Base-by-base conservation (phyloP, 2,113 vertebrate genomes). In the Cyanoderma ruficeps region DNA sequence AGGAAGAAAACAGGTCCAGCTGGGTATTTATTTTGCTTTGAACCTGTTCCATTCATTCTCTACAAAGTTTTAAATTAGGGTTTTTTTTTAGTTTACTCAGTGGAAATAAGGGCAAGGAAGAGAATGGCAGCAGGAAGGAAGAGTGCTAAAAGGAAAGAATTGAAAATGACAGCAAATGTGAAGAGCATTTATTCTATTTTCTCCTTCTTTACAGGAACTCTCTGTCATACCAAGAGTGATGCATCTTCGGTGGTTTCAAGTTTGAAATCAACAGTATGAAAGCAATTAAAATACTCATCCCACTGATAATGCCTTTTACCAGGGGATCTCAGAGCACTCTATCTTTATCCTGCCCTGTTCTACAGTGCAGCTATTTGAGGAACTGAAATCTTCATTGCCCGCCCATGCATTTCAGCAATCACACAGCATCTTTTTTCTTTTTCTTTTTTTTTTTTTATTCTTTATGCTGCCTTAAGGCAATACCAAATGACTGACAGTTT, bases 211-310 rank as follows among this genome's bases (percentile, higher is more conserved):
- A 52, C 27, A 55, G 61, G 69, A 89, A 68, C 27, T 67, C 82
- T 90, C 35, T 93, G 55, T 49, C 57, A 23, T 55, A 71, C 53
- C 41, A 70, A 37, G 42, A 70, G 6, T 65, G 70, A 93, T 42
- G 68, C 6, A 37, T 27, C 47, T 88, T 90, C 6, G 2, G 39
- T 2, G 13, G 27, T 67, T 93, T 94, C 80, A 94, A 46, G 49
- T 83, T 89, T 83, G 83, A 93, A 96, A 90, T 87, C 82, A 90
- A 46, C 79, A 79, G 46, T 47, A 57, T 67, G 64, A 90, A 96
- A 93, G 71, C 79, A 96, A 96, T 93, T 94, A 97, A 93, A 94
- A 90, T 63, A 70, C 50, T 85, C 82, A 87, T 63, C 68, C 67
- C 35, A 61, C 67, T 55, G 59, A 69, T 60, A 95, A 80, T 76